These are phyloP conservation scores for Panagrolaimus sp. DNA, from an alignment of 1,140 invertebrate species.

Conservation along the genomic window DNA sequence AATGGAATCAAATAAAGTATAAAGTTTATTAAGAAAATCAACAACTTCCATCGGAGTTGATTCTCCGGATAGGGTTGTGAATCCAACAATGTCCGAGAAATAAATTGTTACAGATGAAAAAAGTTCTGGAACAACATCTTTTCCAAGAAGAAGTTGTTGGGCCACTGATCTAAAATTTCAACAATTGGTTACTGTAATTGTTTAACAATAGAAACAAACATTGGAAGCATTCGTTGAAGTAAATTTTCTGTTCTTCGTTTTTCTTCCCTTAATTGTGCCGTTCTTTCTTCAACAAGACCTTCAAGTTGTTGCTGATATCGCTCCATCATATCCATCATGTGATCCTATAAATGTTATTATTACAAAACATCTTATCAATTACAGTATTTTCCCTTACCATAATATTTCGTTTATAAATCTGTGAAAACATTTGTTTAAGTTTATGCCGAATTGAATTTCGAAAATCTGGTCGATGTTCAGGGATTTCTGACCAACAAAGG, in stretches of 20 bases:
- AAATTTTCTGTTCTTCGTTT: slow-evolving; percentile 91
- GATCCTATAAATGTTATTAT: slow-evolving; percentile 13
- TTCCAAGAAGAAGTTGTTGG: slow-evolving; percentile 49
- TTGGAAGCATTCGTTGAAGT: slow-evolving; percentile 82
- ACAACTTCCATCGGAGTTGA: slow-evolving; percentile 52
- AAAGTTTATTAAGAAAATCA: slow-evolving; percentile 65
- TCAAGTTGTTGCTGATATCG: slow-evolving; percentile 79
- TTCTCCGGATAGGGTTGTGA: slow-evolving; percentile 82
- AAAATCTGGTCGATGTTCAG: slow-evolving; percentile 61
- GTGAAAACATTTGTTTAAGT: slow-evolving; percentile 51
- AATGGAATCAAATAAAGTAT: slow-evolving; percentile 90
- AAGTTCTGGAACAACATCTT: slow-evolving; percentile 55
- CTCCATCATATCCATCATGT: slow-evolving; percentile 63
- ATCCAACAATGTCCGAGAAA: slow-evolving; percentile 90
- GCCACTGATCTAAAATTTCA: slow-evolving; percentile 45
- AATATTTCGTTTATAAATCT: slow-evolving; percentile 67
- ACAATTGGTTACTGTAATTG: background rate
- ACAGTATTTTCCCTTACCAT: too few relatives aligned
- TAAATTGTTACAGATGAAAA: slow-evolving; percentile 58
- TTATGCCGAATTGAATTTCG: slow-evolving; percentile 49
- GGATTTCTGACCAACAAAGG: slow-evolving; percentile 61
- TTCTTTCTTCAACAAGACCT: slow-evolving; percentile 81
- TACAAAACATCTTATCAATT: slow-evolving; percentile 16
- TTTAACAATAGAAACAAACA: slow-evolving; percentile 61
- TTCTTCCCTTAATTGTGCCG: slow-evolving; percentile 84